Percentiles rank a stretch among this genome's conserved stretches.
These are phyloP conservation scores for Chymomyza amoena DNA, from an alignment of 2,888 invertebrate species.

Conservation along the genomic window DNA sequence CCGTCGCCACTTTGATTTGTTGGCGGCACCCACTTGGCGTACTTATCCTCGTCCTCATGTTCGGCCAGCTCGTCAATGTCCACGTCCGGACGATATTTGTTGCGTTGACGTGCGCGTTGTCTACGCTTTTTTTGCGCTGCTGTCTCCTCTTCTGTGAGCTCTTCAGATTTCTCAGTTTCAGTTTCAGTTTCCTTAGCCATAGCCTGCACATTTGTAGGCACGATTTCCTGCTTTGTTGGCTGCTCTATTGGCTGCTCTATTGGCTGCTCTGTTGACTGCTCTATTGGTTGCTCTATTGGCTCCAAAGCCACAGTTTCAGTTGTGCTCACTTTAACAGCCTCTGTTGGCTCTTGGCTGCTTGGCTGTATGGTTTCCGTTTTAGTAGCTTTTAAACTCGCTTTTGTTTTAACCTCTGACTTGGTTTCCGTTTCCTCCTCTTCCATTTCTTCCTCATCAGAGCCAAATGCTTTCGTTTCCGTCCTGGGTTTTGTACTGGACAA, in stretches of 20 bases:
- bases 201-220: background rate
- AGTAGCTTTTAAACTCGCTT: constrained; percentile 6
- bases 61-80: constrained; percentile 78
- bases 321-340: constrained; percentile 18
- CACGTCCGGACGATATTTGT: constrained; percentile 74
- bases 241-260: background rate
- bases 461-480: constrained; percentile 48
- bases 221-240: background rate
- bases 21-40: constrained; percentile 90
- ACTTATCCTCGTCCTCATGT: constrained; percentile 81
- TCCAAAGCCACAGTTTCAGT: constrained; percentile 14
- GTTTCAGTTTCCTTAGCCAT: background rate
- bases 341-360: constrained; percentile 13
- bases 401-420: constrained; percentile 5
- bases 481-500: constrained; percentile 35
- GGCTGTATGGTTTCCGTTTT: background rate
- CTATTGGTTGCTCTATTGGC: too few relatives aligned
- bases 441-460: constrained; percentile 63
- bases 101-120: constrained; percentile 72
- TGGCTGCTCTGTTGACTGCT: background rate
- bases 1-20: constrained; percentile 88
- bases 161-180: constrained; percentile 12
- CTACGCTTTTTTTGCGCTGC: constrained; percentile 61
- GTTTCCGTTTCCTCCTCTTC: constrained; percentile 49
- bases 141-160: constrained; percentile 17